Evolutionary conservation across 1,140 invertebrate species (phyloP).

Genomic region (Trachymyrmex septentrionalis): DNA sequence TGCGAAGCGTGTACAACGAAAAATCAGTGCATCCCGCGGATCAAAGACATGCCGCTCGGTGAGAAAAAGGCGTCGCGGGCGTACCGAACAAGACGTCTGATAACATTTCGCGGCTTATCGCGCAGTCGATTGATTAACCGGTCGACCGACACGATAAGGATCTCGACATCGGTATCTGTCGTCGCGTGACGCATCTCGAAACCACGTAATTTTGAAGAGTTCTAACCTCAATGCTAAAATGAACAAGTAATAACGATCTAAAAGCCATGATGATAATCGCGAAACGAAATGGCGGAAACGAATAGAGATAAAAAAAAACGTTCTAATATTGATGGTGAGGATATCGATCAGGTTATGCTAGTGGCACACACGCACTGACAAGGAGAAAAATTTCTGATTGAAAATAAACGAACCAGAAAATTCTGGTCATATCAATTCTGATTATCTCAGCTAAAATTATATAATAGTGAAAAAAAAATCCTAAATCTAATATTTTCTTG

Average conservation of each 20-base stretch:
- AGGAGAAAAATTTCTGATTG: too few relatives aligned
- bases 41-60: constrained; percentile 40
- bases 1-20: constrained; percentile 36
- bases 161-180: constrained; percentile 12
- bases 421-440: too few relatives aligned
- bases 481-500: too few relatives aligned
- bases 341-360: too few relatives aligned
- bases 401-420: too few relatives aligned
- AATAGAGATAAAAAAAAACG: background rate
- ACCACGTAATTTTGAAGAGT: background rate
- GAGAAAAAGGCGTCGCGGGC: background rate
- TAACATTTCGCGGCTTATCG: constrained; percentile 50
- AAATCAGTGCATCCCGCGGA: constrained; percentile 38
- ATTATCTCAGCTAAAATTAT: too few relatives aligned
- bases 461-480: too few relatives aligned
- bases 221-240: background rate
- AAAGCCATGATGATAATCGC: background rate
- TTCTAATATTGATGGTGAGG: background rate
- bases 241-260: background rate
- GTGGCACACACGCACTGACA: too few relatives aligned
- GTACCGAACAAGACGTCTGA: constrained; percentile 21
- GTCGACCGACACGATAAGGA: constrained; percentile 21
- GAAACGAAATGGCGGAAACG: background rate
- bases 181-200: constrained; percentile 20
- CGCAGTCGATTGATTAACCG: constrained; percentile 44